phyloP scores from a whole-genome alignment of 2,113 vertebrate genomes.

The Fregetta grallaria region DNA sequence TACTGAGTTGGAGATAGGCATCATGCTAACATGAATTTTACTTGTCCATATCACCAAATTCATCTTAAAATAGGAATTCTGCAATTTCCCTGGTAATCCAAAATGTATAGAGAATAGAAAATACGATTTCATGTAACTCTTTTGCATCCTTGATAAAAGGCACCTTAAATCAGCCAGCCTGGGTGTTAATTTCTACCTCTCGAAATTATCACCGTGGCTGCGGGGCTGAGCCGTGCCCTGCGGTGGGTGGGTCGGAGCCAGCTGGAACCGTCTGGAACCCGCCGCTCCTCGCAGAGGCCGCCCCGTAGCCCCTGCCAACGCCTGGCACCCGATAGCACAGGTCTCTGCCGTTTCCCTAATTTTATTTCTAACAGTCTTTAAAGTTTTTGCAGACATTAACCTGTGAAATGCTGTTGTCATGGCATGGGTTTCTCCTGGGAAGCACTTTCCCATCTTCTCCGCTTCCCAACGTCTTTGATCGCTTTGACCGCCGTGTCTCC shows the following conservation, averaged over 20 bases:
- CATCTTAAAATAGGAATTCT: not conserved
- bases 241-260: rapidly evolving
- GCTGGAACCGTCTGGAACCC: not conserved
- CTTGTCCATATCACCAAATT: not conserved
- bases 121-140: not conserved
- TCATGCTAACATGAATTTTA: not conserved
- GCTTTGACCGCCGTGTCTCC: rapidly evolving
- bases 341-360: not conserved
- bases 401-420: not conserved
- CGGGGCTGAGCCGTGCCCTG: rapidly evolving
- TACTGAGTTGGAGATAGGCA: not conserved
- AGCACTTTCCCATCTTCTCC: not conserved
- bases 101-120: not conserved
- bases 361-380: not conserved
- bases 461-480: not conserved
- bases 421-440: not conserved
- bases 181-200: not conserved
- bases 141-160: not conserved
- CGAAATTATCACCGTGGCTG: not conserved
- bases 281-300: rapidly evolving
- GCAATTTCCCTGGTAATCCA: not conserved
- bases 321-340: not conserved
- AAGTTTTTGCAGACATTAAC: not conserved
- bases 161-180: not conserved
- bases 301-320: too few relatives aligned